Base-by-base conservation (phyloP, 2,113 vertebrate genomes). In the Gambusia holbrooki region DNA sequence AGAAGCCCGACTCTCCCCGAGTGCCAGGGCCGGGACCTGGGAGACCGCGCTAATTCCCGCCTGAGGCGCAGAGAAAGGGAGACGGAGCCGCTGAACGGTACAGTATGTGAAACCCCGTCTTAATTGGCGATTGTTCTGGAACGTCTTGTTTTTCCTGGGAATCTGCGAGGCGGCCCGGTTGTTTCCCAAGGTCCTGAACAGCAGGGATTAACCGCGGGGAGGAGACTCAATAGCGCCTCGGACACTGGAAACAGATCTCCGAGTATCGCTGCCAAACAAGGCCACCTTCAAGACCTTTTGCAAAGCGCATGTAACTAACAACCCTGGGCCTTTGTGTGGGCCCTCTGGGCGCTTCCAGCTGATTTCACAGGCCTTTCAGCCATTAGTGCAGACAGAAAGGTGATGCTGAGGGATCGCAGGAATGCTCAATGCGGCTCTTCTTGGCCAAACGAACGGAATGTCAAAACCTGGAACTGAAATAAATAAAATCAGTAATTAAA, bases 171-270 rank as follows among this genome's bases (percentile, higher is more conserved):
- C 75, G 80, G 73, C 71, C 68, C 14, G 84, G 83, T 72, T 80
- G 77, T 92, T 94, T 95, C 93, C 94, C 93, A 95, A 95, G 93
- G 90, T 91, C 93, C 88, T 93, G 89, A 92, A 93, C 93, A 94
- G 91, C 88, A 13, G 92, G 93, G 93, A 95, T 95, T 94, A 95
- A 89, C 84, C 82, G 58, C 82, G 76, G 86, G 82, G 84, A 80
- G 71, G 89, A 93, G 92, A 92, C 89, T 92, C 88, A 93, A 93
- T 90, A 90, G 88, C 68, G 65, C 74, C 89, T 92, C 84, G 86
- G 90, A 91, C 86, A 91, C 81, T 90, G 90, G 90, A 92, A 91
- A 92, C 87, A 86, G 89, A 92, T 91, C 92, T 89, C 74, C 51
- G 89, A 86, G 80, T 91, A 89, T 91, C 82, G 62, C 77, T 83